Evolutionary conservation across 2,888 invertebrate species (phyloP).

Genomic region (Thera britannica): DNA sequence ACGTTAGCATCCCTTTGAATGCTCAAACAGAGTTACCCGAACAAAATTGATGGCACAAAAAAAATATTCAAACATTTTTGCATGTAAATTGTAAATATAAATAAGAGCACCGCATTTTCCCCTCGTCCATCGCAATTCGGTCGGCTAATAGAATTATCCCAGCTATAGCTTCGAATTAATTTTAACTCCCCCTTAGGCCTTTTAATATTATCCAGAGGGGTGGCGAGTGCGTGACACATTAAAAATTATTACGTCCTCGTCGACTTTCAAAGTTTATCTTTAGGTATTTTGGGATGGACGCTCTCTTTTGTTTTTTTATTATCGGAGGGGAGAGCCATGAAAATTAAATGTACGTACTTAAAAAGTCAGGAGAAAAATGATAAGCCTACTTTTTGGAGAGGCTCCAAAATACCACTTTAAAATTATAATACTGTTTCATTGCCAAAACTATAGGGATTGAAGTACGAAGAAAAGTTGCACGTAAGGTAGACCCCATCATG

Average conservation of each 20-base stretch:
- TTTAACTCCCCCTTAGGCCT: slow-evolving; percentile 59
- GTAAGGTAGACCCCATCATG: neutral
- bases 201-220: slow-evolving; percentile 61
- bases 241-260: slow-evolving; percentile 52
- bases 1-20: slow-evolving; percentile 12
- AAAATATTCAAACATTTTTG: slow-evolving; percentile 23
- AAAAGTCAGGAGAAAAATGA: slow-evolving; percentile 11
- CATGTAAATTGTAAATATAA: slow-evolving; percentile 56
- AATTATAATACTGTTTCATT: neutral
- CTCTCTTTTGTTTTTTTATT: slow-evolving; percentile 27
- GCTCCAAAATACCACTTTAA: neutral
- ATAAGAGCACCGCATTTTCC: slow-evolving; percentile 43
- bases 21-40: slow-evolving; percentile 38
- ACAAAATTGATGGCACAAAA: slow-evolving; percentile 28
- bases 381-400: slow-evolving; percentile 14
- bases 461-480: neutral
- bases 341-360: slow-evolving; percentile 17
- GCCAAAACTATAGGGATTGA: neutral
- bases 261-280: slow-evolving; percentile 43
- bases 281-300: slow-evolving; percentile 28
- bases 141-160: slow-evolving; percentile 71
- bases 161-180: slow-evolving; percentile 70
- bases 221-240: slow-evolving; percentile 51
- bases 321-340: slow-evolving; percentile 8
- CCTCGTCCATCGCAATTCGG: slow-evolving; percentile 48